These are phyloP conservation scores for Nudaria mundana DNA, from an alignment of 2,888 invertebrate genomes.

Conservation along the genomic window DNA sequence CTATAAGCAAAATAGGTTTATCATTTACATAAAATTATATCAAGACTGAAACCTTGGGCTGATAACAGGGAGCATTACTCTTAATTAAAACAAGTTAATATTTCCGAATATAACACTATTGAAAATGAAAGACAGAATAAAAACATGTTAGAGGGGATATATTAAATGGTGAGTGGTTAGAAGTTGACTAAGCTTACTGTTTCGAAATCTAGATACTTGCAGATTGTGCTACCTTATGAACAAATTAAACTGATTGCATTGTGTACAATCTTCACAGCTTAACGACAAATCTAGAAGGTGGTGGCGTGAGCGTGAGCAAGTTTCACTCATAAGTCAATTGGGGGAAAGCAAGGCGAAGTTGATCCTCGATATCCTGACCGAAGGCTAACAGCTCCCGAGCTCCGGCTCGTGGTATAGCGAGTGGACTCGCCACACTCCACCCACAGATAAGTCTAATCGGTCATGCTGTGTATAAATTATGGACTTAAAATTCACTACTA, in stretches of 20 bases:
- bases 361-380: slow-evolving; percentile 46
- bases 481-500: too few relatives aligned
- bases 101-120: too few relatives aligned
- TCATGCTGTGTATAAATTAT: too few relatives aligned
- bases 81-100: neutral
- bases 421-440: slow-evolving; percentile 45
- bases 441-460: slow-evolving; percentile 55
- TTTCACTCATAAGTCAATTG: slow-evolving; percentile 37
- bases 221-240: neutral
- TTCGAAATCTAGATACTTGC: neutral
- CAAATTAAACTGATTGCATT: slow-evolving; percentile 46
- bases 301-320: slow-evolving; percentile 47
- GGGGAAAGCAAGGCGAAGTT: slow-evolving; percentile 47
- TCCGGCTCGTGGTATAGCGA: slow-evolving; percentile 30
- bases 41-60: slow-evolving; percentile 35
- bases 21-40: too few relatives aligned
- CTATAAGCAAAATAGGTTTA: too few relatives aligned
- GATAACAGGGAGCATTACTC: slow-evolving; percentile 21
- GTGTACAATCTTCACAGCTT: slow-evolving; percentile 65
- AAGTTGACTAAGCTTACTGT: neutral
- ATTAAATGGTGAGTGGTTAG: slow-evolving; percentile 28
- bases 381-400: slow-evolving; percentile 53
- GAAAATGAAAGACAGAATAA: too few relatives aligned
- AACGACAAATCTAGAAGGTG: slow-evolving; percentile 50
- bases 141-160: too few relatives aligned